Base-by-base conservation (phyloP, 2,797 vertebrate genomes). In the Microchirus variegatus region DNA sequence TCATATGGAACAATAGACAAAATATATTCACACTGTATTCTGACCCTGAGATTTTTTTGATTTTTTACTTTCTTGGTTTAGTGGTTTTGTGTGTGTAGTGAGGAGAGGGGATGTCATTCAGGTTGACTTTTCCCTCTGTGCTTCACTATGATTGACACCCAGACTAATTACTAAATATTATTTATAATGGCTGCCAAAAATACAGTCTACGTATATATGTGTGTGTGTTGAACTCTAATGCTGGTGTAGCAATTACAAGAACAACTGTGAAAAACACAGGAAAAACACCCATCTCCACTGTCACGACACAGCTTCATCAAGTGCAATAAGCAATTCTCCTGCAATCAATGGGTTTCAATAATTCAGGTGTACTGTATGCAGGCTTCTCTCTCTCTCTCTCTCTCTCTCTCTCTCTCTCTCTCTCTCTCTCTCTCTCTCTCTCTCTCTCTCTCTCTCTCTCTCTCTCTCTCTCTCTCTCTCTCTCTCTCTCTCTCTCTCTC, bases 1-100 rank as follows among this genome's bases (percentile, higher is more conserved):
- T 90, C 90, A 91, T 77, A 80, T 59, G 78, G 83, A 87, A 86
- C 87, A 79, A 76, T 72, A 80, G 64, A 86, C 75, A 67, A 81
- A 89, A 89, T 88, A 77, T 87, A 89, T 90, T 90, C 87, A 85
- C 83, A 88, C 78, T 80, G 84, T 87, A 87, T 89, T 89, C 83
- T 89, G 87, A 91, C 84, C 90, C 77, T 76, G 82, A 84, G 82
- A 77, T 31, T 31, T 31, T 31, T 31, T 31, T 31, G 5, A 73
- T 66, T 38, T 51, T 64, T 57, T 4, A 50, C 47, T 73, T 72
- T 66, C 55, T 59, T 69, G 49, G 58, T 68, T 59, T 72, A 54
- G 55, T 55, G 43, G 7, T 15, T 52, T 31, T 63, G 49, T 42
- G 59, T 48, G 47, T 63, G 49, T 54, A n/a, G 44, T 15, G 31